Conservation (phyloP, 2,888 invertebrate species). For the Pilophorus perplexus region DNA sequence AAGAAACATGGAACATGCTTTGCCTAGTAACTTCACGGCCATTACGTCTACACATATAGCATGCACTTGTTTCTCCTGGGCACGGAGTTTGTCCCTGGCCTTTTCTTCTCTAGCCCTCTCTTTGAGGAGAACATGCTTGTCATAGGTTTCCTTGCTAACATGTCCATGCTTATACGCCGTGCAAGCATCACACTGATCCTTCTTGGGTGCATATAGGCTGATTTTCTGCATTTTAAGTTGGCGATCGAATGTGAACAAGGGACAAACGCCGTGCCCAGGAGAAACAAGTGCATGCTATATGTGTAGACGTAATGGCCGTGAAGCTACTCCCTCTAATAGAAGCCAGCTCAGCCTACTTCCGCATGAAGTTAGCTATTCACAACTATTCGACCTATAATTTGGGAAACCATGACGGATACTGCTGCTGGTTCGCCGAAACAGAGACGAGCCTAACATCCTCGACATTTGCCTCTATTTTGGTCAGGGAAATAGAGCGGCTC, state of each 20-base stretch:
- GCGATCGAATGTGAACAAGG: neutral
- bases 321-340: conserved; percentile 14
- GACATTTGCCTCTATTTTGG: neutral
- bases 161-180: conserved; percentile 23
- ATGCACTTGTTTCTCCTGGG: neutral
- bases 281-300: conserved; percentile 7
- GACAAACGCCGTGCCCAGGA: conserved; percentile 12
- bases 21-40: conserved; percentile 26
- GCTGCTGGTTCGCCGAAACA: conserved; percentile 28
- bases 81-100: conserved; percentile 20
- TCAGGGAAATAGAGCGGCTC: neutral
- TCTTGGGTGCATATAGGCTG: conserved; percentile 11
- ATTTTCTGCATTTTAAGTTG: neutral
- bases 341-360: neutral
- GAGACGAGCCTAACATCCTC: neutral
- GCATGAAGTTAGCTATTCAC: conserved; percentile 17
- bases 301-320: conserved; percentile 37
- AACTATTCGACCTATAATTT: conserved; percentile 27
- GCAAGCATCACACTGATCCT: conserved; percentile 38
- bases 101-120: conserved; percentile 28
- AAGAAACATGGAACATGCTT: too few species aligned
- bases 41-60: conserved; percentile 35
- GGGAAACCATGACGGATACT: conserved; percentile 1
- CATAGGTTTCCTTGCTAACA: conserved; percentile 16
- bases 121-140: conserved; percentile 10